These are phyloP conservation scores for Rhagologus leucostigma DNA, from an alignment of 2,113 vertebrate genomes.

Conservation along the genomic window DNA sequence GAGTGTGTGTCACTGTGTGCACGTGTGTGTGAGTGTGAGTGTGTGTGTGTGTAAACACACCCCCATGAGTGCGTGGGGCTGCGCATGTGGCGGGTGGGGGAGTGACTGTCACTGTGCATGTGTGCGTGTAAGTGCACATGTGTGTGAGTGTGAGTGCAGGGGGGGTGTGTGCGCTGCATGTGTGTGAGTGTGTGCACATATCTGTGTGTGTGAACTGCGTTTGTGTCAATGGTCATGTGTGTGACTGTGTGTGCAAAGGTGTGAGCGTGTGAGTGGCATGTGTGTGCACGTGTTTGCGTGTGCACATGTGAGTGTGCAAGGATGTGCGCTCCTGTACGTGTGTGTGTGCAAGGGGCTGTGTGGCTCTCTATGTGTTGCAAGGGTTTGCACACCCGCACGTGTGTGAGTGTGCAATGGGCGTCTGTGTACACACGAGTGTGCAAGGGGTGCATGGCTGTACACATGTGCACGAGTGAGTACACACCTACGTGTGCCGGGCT, in stretches of 20 bases:
- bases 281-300: too few species aligned
- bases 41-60: too few species aligned
- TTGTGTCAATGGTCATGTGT: not conserved
- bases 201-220: too few species aligned
- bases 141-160: too few species aligned
- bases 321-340: accelerated
- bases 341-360: not conserved
- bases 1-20: not conserved
- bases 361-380: not conserved
- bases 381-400: not conserved
- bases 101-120: not conserved
- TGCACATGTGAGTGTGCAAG: not conserved
- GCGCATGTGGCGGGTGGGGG: accelerated
- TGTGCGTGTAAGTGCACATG: not conserved
- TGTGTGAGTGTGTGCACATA: not conserved
- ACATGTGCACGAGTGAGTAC: accelerated
- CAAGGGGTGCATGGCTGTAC: accelerated
- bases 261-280: too few species aligned
- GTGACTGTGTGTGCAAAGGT: too few species aligned
- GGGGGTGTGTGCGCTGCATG: not conserved
- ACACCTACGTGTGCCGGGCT: accelerated
- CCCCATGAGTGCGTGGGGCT: not conserved
- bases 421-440: not conserved
- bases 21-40: not conserved
- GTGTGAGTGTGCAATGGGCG: not conserved